Base-by-base conservation (phyloP, 2,113 vertebrate species). In the Heteronetta atricapilla region DNA sequence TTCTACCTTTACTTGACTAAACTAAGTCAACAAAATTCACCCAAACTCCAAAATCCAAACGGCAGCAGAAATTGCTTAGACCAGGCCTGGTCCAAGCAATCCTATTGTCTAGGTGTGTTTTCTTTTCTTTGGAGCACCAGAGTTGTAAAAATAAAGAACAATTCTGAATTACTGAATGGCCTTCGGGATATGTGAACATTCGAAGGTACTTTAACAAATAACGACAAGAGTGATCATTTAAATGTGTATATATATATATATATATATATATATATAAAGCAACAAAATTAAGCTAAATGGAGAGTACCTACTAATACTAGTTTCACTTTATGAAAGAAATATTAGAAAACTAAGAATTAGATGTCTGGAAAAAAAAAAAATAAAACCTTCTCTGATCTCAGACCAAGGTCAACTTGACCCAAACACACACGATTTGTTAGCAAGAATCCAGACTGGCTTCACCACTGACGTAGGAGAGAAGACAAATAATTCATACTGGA, bases 381-480 rank as follows among this genome's bases (percentile, higher is more conserved):
- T 38, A 38, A 38, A 82, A 72, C 79, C 29, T 87, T 74, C 66
- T 92, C 25, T 20, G n/a, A 96, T 95, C 80, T 90, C 34, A 82
- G 23, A 91, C 2, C 29, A 58, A 93, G 96, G 97, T 97, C 95
- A 97, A 36, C 48, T 59, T 97, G 96, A 97, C 97, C 96, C 44
- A 88, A 93, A 85, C 63, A 76, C 64, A 74, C 55, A 56, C 40
- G 14, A 56, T 75, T 55, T 78, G 48, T 52, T 40, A 90, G 83
- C 64, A 94, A 88, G 82, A 94, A 62, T 77, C 73, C 88, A 84
- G 76, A 92, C 73, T 78, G 44, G 69, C 33, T 82, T 72, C 21
- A 82, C 77, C 44, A 72, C 12, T 87, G 70, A 88, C 0, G 1
- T 3, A 79, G 22, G 46, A 86, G 34, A 77, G 87, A 89, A 89